Evolutionary conservation across 2,797 vertebrate genomes (phyloP).

Genomic region (Ibycter americanus): DNA sequence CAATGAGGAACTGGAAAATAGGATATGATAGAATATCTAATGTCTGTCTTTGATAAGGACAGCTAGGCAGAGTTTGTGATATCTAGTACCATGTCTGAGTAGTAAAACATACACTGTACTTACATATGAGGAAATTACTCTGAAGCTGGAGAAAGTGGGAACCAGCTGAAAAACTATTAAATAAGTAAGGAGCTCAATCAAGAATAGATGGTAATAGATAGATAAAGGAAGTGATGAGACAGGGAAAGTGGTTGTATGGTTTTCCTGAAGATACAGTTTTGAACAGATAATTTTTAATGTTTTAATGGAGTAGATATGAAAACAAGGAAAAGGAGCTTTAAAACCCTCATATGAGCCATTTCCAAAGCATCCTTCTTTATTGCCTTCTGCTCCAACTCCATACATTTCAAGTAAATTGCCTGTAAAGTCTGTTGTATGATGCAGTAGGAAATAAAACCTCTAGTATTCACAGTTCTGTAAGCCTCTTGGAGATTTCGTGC

Average conservation of each 20-base stretch:
- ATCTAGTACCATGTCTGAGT: not conserved
- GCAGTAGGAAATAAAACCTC: not conserved
- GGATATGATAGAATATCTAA: not conserved
- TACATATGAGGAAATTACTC: not conserved
- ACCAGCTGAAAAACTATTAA: not conserved
- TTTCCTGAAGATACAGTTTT: not conserved
- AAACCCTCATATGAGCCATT: not conserved
- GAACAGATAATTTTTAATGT: not conserved
- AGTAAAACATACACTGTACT: not conserved
- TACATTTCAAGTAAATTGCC: not conserved
- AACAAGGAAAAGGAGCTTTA: not conserved
- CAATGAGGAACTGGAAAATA: not conserved
- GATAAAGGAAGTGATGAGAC: not conserved
- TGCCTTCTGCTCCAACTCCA: not conserved
- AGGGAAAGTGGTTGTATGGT: not conserved
- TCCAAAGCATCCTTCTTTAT: not conserved
- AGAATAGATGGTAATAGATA: not conserved
- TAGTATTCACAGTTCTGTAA: not conserved
- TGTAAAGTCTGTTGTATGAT: not conserved
- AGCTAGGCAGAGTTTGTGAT: not conserved
- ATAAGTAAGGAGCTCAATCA: not conserved
- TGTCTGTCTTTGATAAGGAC: not conserved
- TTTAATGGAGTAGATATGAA: not conserved
- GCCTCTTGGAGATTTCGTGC: not conserved
- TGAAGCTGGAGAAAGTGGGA: not conserved